Evolutionary conservation across 1,140 invertebrate genomes (phyloP).

Genomic region (Penaeus chinensis): DNA sequence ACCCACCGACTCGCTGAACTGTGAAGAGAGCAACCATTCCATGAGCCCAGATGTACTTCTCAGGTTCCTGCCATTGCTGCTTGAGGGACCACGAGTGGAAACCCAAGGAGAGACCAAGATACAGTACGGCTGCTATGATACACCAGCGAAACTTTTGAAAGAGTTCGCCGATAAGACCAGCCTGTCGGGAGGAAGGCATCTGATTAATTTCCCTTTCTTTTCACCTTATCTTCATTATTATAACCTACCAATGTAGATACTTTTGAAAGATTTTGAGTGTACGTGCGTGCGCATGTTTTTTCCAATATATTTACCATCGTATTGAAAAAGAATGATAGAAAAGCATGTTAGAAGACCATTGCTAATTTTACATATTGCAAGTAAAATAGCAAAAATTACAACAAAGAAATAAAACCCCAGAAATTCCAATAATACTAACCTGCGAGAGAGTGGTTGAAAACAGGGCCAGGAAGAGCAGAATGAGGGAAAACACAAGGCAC

Average conservation of each 20-base stretch:
- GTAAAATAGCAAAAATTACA: background rate
- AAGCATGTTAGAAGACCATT: background rate
- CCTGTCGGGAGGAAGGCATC: slow-evolving; percentile 9
- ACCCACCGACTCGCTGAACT: slow-evolving; percentile 37
- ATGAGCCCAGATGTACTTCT: slow-evolving; percentile 46
- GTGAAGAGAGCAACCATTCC: slow-evolving; percentile 50
- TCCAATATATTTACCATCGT: too few relatives aligned
- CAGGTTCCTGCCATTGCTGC: slow-evolving; percentile 36
- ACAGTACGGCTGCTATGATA: slow-evolving; percentile 25
- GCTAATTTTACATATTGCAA: too few relatives aligned
- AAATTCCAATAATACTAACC: background rate
- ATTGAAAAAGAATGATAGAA: background rate
- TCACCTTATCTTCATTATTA: background rate
- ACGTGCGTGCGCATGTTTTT: background rate
- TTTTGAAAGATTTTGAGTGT: too few relatives aligned
- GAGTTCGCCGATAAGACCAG: slow-evolving; percentile 45
- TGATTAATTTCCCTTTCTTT: background rate
- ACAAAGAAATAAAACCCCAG: too few relatives aligned
- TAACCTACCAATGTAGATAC: too few relatives aligned
- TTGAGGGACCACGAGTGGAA: slow-evolving; percentile 53
- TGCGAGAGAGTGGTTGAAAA: slow-evolving; percentile 52
- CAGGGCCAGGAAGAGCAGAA: slow-evolving; percentile 40
- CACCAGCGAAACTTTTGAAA: slow-evolving; percentile 49
- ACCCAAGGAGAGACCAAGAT: slow-evolving; percentile 38
- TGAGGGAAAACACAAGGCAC: slow-evolving; percentile 44